These are phyloP conservation scores for Oceanites oceanicus DNA, from an alignment of 2,113 vertebrate genomes.

Conservation along the genomic window DNA sequence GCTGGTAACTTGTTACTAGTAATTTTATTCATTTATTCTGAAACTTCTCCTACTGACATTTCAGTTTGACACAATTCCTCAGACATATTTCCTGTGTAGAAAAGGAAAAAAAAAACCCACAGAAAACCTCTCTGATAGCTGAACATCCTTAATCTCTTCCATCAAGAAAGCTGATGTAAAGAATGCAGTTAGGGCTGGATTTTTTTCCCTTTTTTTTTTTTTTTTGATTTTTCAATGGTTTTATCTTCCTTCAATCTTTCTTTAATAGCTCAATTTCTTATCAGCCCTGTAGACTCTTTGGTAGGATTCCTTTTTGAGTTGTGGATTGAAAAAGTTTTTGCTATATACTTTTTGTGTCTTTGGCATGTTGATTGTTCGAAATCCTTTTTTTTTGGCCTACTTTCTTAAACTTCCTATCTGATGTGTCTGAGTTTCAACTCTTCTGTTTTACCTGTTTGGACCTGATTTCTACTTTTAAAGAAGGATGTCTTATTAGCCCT, in stretches of 20 bases:
- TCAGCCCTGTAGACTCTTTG: background rate
- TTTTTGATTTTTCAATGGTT: background rate
- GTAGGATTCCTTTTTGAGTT: background rate
- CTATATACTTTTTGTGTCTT: background rate
- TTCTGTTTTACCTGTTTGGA: background rate
- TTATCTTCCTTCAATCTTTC: background rate
- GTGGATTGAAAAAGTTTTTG: background rate
- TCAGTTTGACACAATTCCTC: conserved; percentile 31
- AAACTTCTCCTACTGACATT: conserved; percentile 32
- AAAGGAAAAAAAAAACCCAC: background rate
- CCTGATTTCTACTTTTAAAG: background rate
- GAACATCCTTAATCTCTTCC: conserved; percentile 13
- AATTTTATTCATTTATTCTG: conserved; percentile 66
- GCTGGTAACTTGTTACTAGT: conserved; percentile 30
- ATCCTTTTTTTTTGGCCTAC: background rate
- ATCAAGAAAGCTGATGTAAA: conserved; percentile 4
- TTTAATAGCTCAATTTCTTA: conserved; percentile 40
- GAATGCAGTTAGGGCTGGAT: background rate
- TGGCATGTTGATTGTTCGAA: background rate
- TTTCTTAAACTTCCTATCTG: background rate
- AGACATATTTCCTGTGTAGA: conserved; percentile 3
- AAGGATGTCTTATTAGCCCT: background rate
- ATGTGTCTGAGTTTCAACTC: background rate
- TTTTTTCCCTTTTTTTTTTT: background rate
- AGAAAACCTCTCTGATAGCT: background rate